Conservation (phyloP, 2,888 invertebrate genomes). For the Torymus auratus region DNA sequence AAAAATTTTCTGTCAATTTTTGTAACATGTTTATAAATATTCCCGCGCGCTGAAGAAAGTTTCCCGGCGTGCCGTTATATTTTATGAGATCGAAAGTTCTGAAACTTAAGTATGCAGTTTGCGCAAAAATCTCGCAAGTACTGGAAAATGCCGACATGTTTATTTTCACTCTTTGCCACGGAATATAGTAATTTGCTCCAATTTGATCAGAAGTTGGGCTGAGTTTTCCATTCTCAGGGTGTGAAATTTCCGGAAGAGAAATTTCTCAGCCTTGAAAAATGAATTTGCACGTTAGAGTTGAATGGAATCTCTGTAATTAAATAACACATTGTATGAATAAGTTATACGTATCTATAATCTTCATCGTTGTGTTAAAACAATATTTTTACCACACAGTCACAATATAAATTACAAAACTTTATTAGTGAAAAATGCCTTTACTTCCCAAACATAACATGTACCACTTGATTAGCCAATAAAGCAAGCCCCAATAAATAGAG, state of each 20-base stretch:
- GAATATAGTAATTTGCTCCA: conserved; percentile 9
- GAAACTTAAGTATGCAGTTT: not conserved
- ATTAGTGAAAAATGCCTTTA: no score
- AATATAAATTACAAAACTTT: no score
- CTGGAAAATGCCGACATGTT: not conserved
- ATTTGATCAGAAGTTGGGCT: not conserved
- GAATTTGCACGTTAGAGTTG: no score
- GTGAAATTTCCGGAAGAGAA: not conserved
- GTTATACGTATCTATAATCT: not conserved
- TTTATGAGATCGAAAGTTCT: conserved; percentile 24
- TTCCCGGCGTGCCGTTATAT: not conserved
- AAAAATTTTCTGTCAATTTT: no score
- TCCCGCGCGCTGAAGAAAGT: conserved; percentile 9
- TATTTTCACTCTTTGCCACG: conserved; percentile 5
- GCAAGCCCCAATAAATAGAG: no score
- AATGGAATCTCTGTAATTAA: not conserved
- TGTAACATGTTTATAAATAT: not conserved
- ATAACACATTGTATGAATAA: not conserved
- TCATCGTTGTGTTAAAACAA: no score
- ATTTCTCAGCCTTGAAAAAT: not conserved
- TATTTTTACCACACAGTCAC: no score
- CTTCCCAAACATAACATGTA: no score
- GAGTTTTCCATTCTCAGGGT: not conserved
- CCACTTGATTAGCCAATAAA: not conserved
- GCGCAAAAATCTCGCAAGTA: conserved; percentile 13